Evolutionary conservation across 2,888 invertebrate genomes (phyloP), one percentile per base, ranked within the genome.

Genomic region (Aspidapion aeneum): DNA sequence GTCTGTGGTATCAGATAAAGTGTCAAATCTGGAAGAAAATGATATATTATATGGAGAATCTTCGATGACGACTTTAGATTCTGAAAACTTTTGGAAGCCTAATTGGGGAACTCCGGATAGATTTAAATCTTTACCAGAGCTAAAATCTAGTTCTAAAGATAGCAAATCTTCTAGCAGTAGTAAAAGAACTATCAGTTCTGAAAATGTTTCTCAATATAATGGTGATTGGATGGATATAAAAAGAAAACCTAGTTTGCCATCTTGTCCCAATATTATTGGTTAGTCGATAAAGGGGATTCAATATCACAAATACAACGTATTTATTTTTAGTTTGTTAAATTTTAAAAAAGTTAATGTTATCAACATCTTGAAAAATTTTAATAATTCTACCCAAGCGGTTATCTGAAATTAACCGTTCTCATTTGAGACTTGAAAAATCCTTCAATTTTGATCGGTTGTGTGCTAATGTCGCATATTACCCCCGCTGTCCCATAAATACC

Each of bases 71-170:
- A 7, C 35, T 35, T 35, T 12, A 35, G 35, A 35, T 35, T 35
- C 35, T 7, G 35, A 35, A 35, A 35, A 71, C 12, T 73, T 72
- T 52, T 72, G 71, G 59, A 66, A 73, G 66, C 67, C 71, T 5
- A 67, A 71, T 56, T 18, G 65, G 50, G 57, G 63, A 5, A 69
- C 70, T 3, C 73, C 72, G 12, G 64, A 71, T 0, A 66, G 74
- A 66, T 74, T 74, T 52, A 64, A 63, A 52, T 62, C 65, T 5
- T 60, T 66, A 1, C 16, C 21, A 16, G 57, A 56, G 12, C 50
- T 62, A 9, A 35, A 35, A 12, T 7, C 3, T 35, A 35, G 5
- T 12, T 35, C 35, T 7, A 7, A 3, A 12, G 35, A 35, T 7
- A 12, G 12, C 35, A 3, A 35, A 12, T 7, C 12, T 35, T 35